phyloP scores from a whole-genome alignment of 2,113 vertebrate species.

The Mastomys coucha region DNA sequence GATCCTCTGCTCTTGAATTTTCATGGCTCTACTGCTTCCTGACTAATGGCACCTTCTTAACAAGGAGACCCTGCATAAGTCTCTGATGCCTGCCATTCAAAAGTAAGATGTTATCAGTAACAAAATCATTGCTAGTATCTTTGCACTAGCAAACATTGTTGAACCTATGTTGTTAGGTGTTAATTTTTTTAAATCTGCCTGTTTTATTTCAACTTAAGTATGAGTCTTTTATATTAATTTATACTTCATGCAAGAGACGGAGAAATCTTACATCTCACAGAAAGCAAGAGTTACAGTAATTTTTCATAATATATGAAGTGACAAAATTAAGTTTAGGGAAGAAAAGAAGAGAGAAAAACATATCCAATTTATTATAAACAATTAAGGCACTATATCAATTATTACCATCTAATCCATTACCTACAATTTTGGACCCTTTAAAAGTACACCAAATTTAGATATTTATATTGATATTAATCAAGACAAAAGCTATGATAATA shows the following conservation, averaged over 20 bases:
- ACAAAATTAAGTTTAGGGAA: neutral
- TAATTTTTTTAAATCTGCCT: neutral
- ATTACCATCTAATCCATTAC: neutral
- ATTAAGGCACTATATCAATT: neutral
- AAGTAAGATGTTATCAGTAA: neutral
- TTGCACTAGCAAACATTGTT: neutral
- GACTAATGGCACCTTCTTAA: neutral
- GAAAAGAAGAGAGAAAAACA: neutral
- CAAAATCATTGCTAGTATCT: neutral
- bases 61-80: neutral
- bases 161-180: neutral
- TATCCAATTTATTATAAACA: neutral
- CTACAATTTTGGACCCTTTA: neutral
- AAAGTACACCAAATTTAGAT: neutral
- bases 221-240: neutral
- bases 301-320: neutral
- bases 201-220: neutral
- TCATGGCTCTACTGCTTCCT: neutral
- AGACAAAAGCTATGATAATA: neutral
- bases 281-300: neutral
- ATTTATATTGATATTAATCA: neutral
- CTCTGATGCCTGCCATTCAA: neutral
- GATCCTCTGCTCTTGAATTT: neutral
- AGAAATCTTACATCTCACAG: slow-evolving; percentile 1
- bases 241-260: neutral